These are phyloP conservation scores for Lepidurus couesii DNA, from an alignment of 1,140 invertebrate species.

Conservation along the genomic window DNA sequence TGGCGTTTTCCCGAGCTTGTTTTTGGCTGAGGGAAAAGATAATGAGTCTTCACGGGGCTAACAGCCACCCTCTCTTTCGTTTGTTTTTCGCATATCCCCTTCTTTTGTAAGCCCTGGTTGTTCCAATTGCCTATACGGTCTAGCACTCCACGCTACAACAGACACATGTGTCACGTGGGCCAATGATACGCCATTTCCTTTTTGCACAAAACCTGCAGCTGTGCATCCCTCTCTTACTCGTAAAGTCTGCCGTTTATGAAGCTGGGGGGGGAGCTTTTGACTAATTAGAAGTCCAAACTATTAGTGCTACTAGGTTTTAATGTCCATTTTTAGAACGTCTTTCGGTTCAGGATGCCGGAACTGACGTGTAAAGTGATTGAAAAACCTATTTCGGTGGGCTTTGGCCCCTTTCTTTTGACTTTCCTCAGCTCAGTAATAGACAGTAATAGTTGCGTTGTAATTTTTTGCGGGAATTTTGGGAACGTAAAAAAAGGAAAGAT, in stretches of 20 bases:
- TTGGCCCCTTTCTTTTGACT: neutral
- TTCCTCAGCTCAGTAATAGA: neutral
- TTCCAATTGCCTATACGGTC: neutral
- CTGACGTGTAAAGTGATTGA: slow-evolving; percentile 6
- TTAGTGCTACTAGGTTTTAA: neutral
- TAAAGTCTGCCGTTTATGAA: slow-evolving; percentile 7
- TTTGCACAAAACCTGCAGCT: slow-evolving; percentile 18
- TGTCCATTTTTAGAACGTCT: neutral
- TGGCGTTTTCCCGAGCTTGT: neutral
- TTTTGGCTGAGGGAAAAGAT: neutral
- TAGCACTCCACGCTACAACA: neutral
- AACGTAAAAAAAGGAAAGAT: neutral
- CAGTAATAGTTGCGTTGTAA: neutral
- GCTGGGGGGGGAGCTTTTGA: neutral
- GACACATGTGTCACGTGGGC: slow-evolving; percentile 18
- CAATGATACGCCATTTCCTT: slow-evolving; percentile 15
- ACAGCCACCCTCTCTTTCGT: neutral
- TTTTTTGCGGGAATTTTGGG: neutral
- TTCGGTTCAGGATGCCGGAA: neutral
- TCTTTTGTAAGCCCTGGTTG: neutral
- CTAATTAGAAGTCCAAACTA: slow-evolving; percentile 4
- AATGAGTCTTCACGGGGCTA: neutral
- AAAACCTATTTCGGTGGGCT: neutral
- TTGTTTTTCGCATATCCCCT: neutral
- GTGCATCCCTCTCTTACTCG: neutral